Conservation (phyloP, 2,888 invertebrate genomes). For the Lacanobia oleracea region DNA sequence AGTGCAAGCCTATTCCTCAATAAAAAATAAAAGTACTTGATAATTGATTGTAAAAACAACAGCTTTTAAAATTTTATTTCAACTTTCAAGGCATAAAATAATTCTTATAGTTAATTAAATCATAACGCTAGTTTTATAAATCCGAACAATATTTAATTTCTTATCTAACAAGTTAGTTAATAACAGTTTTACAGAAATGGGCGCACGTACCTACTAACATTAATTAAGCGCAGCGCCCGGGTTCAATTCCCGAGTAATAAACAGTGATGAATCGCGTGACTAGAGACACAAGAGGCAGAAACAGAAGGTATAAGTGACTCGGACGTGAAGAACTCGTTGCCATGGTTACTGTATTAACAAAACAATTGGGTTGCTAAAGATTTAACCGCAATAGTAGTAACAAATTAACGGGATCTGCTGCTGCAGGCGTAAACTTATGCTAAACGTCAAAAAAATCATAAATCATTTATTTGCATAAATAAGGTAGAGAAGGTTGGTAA, state of each 20-base stretch:
- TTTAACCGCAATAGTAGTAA: no score
- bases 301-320: constrained; percentile 4
- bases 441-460: no score
- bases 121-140: neutral
- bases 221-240: constrained; percentile 40
- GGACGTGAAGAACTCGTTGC: neutral
- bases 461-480: no score
- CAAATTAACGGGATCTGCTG: neutral
- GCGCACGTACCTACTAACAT: constrained; percentile 46
- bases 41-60: neutral
- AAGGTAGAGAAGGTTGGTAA: no score
- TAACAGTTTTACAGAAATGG: constrained; percentile 40
- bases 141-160: constrained; percentile 12
- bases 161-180: constrained; percentile 21
- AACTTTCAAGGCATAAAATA: neutral
- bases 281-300: neutral
- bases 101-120: neutral
- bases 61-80: neutral
- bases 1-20: no score
- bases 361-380: neutral
- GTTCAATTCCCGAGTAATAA: constrained; percentile 52
- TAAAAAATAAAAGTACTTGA: no score
- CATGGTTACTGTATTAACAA: no score
- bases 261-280: constrained; percentile 53
- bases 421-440: neutral